Evolutionary conservation across 2,888 invertebrate genomes (phyloP).

Genomic region (Ophion slaviceki): DNA sequence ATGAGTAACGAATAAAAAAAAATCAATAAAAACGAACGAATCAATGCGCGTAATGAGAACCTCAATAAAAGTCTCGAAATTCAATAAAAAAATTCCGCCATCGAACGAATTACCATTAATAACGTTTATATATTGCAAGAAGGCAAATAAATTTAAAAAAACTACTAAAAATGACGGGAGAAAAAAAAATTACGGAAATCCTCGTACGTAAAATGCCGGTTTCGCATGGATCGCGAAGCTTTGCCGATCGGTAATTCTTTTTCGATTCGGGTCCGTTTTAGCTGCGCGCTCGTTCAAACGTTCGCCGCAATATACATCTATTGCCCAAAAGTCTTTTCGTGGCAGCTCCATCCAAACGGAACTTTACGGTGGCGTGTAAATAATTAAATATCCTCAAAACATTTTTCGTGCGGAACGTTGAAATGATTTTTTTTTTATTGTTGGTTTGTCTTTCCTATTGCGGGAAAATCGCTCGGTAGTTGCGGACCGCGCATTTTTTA

Average conservation of each 20-base stretch:
- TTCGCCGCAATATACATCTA: background rate
- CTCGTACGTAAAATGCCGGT: too few relatives aligned
- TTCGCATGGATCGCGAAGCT: too few relatives aligned
- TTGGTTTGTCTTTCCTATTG: background rate
- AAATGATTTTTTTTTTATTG: conserved; percentile 4
- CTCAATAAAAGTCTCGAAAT: background rate
- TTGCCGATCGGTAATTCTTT: too few relatives aligned
- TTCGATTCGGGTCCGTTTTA: too few relatives aligned
- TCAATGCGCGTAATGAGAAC: background rate
- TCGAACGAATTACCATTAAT: background rate
- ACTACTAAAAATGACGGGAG: background rate
- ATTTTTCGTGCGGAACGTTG: background rate
- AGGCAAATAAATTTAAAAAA: background rate
- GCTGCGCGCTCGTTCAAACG: too few relatives aligned
- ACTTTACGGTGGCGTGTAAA: conserved; percentile 10
- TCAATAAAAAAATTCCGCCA: background rate
- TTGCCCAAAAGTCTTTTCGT: conserved; percentile 23
- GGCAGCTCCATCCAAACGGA: conserved; percentile 15
- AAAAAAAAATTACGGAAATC: too few relatives aligned
- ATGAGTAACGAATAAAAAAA: background rate
- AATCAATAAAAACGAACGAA: background rate
- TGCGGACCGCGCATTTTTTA: conserved; percentile 9
- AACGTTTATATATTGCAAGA: background rate
- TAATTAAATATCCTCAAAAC: conserved; percentile 28
- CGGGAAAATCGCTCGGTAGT: background rate